Base-by-base conservation (phyloP, 1,140 invertebrate genomes). In the Drosophila malerkotliana region DNA sequence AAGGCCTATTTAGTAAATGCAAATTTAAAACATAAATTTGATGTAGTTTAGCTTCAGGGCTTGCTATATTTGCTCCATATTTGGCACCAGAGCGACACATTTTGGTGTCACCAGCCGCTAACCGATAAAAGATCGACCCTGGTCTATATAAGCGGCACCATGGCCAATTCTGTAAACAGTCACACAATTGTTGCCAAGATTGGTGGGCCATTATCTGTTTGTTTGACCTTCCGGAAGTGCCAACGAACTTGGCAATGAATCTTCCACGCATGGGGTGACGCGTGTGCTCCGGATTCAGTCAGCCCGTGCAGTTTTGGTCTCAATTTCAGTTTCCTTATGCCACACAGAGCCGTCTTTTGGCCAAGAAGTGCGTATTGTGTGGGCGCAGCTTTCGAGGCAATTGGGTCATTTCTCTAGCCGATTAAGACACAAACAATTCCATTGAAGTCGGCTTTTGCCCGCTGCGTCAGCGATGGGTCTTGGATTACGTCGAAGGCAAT, bases 211-310 rank as follows among this genome's bases (percentile, higher is more conserved):
- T 84, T 52, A 58, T 57, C 55, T 48, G 6, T 32, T 18, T 32
- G 32, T 4, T 8, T 64, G 69, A 85, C 81, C 82, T 85, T 78
- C 62, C 61, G 37, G 45, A 67, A 78, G 74, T 82, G 82, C 78
- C 74, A 87, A 87, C 82, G 82, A 85, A 87, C 82, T 85, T 78
- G 82, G 78, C 82, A 87, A 87, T 85, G 82, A 87, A 78, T 73
- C 73, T 69, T 69, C 66, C 51, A 69, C 66, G 66, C 51, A 49
- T 69, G 47, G 63, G 67, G 7, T 18, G 26, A 47, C 66, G 78
- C 59, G 56, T 73, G 58, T 84, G 80, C 79, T 73, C 82, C 81
- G 45, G 34, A 85, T 84, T 73, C 71, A 54, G 82, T 32, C 66
- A 64, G n/a, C 18, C 66, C 56, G 44, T 24, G 44, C 77, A 45